These are phyloP conservation scores for Electrona antarctica DNA, from an alignment of 2,113 vertebrate species.

Conservation along the genomic window DNA sequence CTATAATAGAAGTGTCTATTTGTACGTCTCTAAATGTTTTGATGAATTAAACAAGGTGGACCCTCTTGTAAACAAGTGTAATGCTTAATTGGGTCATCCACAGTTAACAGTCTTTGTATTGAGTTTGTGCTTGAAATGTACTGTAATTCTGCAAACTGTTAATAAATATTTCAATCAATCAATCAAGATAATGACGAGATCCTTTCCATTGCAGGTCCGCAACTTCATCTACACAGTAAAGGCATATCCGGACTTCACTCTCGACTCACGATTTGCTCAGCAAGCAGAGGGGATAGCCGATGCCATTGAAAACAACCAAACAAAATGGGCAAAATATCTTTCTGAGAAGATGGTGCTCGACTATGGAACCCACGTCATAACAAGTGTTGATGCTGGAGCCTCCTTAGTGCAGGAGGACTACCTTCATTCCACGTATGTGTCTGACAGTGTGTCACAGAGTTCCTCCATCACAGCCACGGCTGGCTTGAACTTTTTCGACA, in stretches of 20 bases:
- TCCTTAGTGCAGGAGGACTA: slow-evolving; percentile 88
- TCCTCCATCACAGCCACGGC: slow-evolving; percentile 71
- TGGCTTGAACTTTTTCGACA: slow-evolving; percentile 78
- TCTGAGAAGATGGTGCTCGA: slow-evolving; percentile 87
- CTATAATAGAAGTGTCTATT: no score
- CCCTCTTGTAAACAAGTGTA: no score
- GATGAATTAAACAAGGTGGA: no score
- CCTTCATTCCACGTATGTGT: slow-evolving; percentile 78
- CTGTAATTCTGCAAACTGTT: no score
- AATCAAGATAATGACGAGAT: no score
- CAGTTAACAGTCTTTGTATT: no score
- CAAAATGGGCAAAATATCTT: slow-evolving; percentile 79
- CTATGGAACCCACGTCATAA: slow-evolving; percentile 88
- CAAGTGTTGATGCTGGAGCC: slow-evolving; percentile 81
- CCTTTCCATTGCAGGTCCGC: slow-evolving; percentile 76
- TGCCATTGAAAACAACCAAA: slow-evolving; percentile 91
- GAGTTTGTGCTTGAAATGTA: no score
- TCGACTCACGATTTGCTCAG: slow-evolving; percentile 81
- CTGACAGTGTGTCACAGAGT: slow-evolving; percentile 57
- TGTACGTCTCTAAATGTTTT: no score
- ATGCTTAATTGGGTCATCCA: no score
- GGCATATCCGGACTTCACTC: slow-evolving; percentile 74
- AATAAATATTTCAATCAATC: no score
- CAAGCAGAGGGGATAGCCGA: slow-evolving; percentile 81
- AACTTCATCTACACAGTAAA: slow-evolving; percentile 88